These are phyloP conservation scores for Cremastinae sp. DNA, from an alignment of 2,888 invertebrate species.

Conservation along the genomic window DNA sequence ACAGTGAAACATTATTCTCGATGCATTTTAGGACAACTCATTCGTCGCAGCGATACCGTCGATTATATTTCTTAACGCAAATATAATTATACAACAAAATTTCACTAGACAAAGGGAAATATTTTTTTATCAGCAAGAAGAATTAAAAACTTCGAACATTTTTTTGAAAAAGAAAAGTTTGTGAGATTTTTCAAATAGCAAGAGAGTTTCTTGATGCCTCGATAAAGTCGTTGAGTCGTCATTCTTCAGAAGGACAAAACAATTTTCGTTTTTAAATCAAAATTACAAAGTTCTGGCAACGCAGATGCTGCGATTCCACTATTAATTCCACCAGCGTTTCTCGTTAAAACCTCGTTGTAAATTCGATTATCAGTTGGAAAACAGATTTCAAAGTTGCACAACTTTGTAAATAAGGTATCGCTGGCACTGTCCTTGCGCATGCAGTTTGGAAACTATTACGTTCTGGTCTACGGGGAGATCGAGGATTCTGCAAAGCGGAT, in stretches of 20 bases:
- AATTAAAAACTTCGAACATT: no score
- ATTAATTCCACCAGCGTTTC: neutral
- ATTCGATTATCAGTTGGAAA: constrained; percentile 57
- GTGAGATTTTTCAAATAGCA: no score
- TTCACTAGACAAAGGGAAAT: no score
- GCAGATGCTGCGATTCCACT: neutral
- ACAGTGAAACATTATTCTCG: constrained; percentile 18
- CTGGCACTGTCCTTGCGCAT: no score
- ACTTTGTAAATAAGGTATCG: constrained; percentile 32
- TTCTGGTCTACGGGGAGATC: no score
- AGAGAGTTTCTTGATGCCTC: neutral
- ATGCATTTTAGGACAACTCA: neutral
- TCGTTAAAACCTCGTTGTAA: constrained; percentile 42
- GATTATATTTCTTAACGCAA: neutral
- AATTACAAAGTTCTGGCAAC: neutral
- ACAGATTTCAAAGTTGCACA: constrained; percentile 49
- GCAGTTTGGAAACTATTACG: no score
- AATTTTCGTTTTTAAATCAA: neutral
- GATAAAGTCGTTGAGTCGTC: no score
- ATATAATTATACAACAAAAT: no score
- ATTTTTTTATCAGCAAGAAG: no score
- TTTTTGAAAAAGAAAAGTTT: no score
- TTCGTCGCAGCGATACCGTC: neutral
- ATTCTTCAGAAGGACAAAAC: neutral
- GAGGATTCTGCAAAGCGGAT: no score